Evolutionary conservation across 2,888 invertebrate species (phyloP).

Genomic region (Drosophila maculinotata): DNA sequence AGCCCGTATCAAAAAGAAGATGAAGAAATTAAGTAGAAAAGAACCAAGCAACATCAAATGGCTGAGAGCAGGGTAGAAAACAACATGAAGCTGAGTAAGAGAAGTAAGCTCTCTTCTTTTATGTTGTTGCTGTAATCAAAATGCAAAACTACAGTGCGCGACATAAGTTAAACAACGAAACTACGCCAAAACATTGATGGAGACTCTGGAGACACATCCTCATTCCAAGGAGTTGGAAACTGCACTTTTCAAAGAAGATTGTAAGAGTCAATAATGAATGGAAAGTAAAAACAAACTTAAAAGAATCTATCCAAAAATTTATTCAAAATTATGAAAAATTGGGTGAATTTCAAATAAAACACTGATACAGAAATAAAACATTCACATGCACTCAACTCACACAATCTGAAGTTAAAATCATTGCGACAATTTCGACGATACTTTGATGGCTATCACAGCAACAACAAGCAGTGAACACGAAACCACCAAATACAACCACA

Average conservation of each 20-base stretch:
- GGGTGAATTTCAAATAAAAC: too few relatives aligned
- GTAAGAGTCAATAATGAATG: too few relatives aligned
- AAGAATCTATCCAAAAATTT: too few relatives aligned
- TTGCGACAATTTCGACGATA: slow-evolving; percentile 18
- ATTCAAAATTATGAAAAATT: too few relatives aligned
- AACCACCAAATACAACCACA: slow-evolving; percentile 48
- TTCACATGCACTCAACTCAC: not conserved
- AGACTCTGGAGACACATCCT: too few relatives aligned
- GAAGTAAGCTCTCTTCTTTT: not conserved
- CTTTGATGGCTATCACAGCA: slow-evolving; percentile 4
- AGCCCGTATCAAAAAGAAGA: slow-evolving; percentile 38
- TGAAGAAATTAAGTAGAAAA: slow-evolving; percentile 17
- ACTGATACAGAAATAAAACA: slow-evolving; percentile 1
- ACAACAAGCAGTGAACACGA: slow-evolving; percentile 32
- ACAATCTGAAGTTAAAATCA: slow-evolving; percentile 2
- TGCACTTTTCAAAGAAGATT: too few relatives aligned
- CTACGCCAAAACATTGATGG: slow-evolving; percentile 1
- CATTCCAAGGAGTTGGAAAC: too few relatives aligned
- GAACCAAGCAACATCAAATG: slow-evolving; percentile 31
- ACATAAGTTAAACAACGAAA: slow-evolving; percentile 32
- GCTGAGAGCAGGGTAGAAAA: not conserved
- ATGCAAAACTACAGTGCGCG: slow-evolving; percentile 6
- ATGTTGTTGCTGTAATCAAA: slow-evolving; percentile 22
- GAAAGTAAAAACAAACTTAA: too few relatives aligned
- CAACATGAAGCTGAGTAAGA: not conserved